Evolutionary conservation across 2,113 vertebrate species (phyloP).

Genomic region (Gallinago undulata): DNA sequence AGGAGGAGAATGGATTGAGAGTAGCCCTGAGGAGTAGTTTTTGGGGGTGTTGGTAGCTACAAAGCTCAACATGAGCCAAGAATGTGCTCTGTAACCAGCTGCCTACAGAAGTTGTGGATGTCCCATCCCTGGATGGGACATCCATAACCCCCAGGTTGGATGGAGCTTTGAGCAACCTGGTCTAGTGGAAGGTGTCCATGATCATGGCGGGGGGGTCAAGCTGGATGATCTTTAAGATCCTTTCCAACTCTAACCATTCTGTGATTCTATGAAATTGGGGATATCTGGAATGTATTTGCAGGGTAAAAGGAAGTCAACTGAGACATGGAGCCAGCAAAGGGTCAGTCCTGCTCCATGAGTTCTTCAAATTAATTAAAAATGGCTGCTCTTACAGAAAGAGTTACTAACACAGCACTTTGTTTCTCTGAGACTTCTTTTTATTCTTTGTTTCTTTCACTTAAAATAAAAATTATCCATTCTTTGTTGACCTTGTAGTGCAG

Average conservation of each 20-base stretch:
- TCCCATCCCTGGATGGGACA: neutral
- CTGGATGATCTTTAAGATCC: neutral
- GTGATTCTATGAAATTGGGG: neutral
- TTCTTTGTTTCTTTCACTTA: neutral
- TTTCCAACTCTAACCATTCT: neutral
- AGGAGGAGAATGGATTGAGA: neutral
- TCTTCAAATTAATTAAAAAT: neutral
- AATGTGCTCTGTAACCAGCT: neutral
- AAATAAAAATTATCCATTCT: conserved; percentile 7
- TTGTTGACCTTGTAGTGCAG: neutral
- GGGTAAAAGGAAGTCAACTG: neutral
- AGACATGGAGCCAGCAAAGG: neutral
- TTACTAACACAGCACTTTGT: neutral
- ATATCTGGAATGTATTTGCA: neutral
- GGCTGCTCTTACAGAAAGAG: neutral
- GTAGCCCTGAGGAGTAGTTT: neutral
- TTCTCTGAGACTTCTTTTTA: neutral
- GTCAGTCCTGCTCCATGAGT: neutral
- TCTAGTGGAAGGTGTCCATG: neutral
- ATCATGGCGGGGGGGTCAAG: neutral
- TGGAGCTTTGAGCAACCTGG: neutral
- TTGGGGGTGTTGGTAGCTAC: neutral
- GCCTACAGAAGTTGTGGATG: neutral
- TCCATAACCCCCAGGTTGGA: neutral
- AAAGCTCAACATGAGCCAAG: neutral